Base-by-base conservation (phyloP, 2,888 invertebrate species). In the Norana najaformis region DNA sequence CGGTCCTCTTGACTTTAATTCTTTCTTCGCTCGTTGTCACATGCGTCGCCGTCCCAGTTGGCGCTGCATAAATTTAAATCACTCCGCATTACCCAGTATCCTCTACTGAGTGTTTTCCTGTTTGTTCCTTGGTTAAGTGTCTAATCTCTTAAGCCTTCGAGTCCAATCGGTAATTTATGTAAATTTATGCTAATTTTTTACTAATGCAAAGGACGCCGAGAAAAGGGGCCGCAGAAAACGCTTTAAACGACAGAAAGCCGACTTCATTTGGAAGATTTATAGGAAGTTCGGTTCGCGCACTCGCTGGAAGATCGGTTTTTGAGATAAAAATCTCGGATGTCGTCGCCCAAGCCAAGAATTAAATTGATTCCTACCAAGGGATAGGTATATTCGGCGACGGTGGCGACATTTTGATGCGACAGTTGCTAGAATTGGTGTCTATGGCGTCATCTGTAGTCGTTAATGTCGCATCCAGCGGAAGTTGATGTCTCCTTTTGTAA, bases 31-130 rank as follows among this genome's bases (percentile, higher is more conserved):
- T 69, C 69, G 69, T n/a, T 47, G 23, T 2, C 20, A 69, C 69
- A 69, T n/a, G n/a, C 30, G n/a, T n/a, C 30, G 14, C 69, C 8
- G 6, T 11, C 11, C 30, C 30, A 2, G 41, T 35, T n/a, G n/a
- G 83, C 85, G 85, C 36, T 37, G 35, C 23, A 85, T 85, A 85
- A 85, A 85, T 85, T 85, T 35, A 85, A 36, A 85, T 85, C 35
- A 35, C 85, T 35, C 37, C 69, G 69, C 69, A 69, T 69, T 69
- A 69, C 69, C 69, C 37, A 85, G 85, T 8, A 85, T 35, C 34
- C 36, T 36, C 83, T 35, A 83, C 85, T 3, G 35, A 83, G 85
- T 85, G 85, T 85, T 83, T 82, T 85, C 85, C 23, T 16, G 18
- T 30, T 8, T 69, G n/a, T 69, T n/a, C n/a, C 5, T 69, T 69